Evolutionary conservation across 2,113 vertebrate species (phyloP), one percentile per base, ranked within the genome.

Genomic region (Sinocyclocheilus grahami): DNA sequence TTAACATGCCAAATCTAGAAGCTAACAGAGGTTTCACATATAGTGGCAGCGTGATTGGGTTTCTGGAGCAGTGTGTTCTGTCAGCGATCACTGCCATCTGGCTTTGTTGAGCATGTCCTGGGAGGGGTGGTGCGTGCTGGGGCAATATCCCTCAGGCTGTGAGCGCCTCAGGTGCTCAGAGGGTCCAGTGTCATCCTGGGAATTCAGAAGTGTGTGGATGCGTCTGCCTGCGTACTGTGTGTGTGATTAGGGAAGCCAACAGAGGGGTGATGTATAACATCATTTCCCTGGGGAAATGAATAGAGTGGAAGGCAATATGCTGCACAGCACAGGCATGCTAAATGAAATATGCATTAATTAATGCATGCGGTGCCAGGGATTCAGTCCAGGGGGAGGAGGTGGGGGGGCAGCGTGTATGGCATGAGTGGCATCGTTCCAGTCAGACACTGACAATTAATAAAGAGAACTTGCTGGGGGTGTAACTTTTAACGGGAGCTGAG

Each of bases 311-410:
- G 30, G 81, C 77, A 77, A 87, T 81, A 85, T 85, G 83, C 80
- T 27, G 33, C 76, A 48, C 46, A 75, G 55, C 81, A 83, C 42
- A 79, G 30, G 30, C 76, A 63, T 80, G 81, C 76, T 84, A 84
- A 80, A 69, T 84, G 67, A 86, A 84, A 86, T 82, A 85, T 86
- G 82, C 85, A 86, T 88, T 88, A 76, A 90, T 87, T 90, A 79
- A 60, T 69, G 71, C 75, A 46, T 60, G 55, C 51, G 13, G 55
- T 48, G 46, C 27, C 80, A 71, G 65, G 22, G 80, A 78, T 79
- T 51, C 51, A 72, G 48, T 77, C 60, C 33, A 67, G 62, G 18
- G 63, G 27, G 65, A 48, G 12, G 33, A 46, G 20, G n/a, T 63
- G 24, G 39, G 24, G 39, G 27, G 24, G 74, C 69, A 8, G 67